phyloP scores from a whole-genome alignment of 2,797 vertebrate species.

The Caiman crocodilus region DNA sequence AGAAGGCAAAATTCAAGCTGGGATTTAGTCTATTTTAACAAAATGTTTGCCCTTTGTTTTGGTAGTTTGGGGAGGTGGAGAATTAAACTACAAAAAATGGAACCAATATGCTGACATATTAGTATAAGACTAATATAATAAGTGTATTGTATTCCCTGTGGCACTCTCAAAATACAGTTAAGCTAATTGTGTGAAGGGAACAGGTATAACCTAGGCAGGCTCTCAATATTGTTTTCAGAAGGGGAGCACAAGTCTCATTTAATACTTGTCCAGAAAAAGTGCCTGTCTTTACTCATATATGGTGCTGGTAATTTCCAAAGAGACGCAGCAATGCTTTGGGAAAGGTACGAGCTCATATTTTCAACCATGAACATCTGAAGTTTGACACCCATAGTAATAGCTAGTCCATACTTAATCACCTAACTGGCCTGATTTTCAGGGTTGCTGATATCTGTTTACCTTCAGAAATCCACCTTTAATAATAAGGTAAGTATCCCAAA shows the following conservation, averaged over 20 bases:
- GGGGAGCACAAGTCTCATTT: neutral
- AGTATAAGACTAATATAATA: neutral
- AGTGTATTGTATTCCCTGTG: neutral
- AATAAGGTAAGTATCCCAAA: neutral
- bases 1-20: neutral
- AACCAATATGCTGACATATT: neutral
- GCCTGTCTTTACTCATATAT: neutral
- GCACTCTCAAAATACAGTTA: neutral
- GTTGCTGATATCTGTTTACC: fast-evolving
- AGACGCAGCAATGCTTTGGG: neutral
- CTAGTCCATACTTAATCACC: fast-evolving
- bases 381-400: neutral
- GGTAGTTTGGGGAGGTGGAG: neutral
- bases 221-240: neutral
- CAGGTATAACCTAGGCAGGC: neutral
- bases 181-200: neutral
- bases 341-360: neutral
- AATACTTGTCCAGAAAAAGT: too few species aligned
- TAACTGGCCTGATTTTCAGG: neutral
- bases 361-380: neutral
- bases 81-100: neutral
- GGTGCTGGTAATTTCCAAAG: neutral
- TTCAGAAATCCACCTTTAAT: neutral
- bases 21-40: neutral
- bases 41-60: neutral